A percentile compares a stretch with the other conserved stretches of the same genome.
Conservation (phyloP, 2,797 vertebrate genomes). For the Sebastes trivittatus region DNA sequence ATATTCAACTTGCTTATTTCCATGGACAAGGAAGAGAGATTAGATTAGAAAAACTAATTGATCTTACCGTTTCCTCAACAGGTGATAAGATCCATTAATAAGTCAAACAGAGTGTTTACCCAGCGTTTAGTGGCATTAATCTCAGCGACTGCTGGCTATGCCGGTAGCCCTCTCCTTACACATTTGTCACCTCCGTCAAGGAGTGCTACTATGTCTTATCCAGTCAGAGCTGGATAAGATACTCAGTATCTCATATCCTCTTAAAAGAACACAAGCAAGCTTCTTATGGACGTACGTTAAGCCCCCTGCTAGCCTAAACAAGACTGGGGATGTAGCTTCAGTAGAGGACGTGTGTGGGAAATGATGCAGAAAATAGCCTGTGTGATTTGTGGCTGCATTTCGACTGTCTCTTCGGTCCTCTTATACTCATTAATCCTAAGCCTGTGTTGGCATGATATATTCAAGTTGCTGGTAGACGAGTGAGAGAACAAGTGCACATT, state of each 20-base stretch:
- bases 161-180: background rate
- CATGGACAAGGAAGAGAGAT: background rate
- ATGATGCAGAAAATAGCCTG: conserved; percentile 59
- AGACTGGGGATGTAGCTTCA: background rate
- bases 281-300: conserved; percentile 7
- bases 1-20: background rate
- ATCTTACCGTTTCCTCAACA: conserved; percentile 3
- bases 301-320: conserved; percentile 23
- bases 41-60: background rate
- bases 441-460: conserved; percentile 15
- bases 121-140: background rate
- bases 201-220: conserved; percentile 1
- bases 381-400: conserved; percentile 51
- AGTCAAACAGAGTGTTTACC: background rate
- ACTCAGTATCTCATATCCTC: conserved; percentile 10
- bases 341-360: conserved; percentile 34
- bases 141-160: background rate
- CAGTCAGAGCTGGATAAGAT: background rate
- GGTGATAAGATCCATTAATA: conserved; percentile 8
- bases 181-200: background rate
- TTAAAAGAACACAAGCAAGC: conserved; percentile 17
- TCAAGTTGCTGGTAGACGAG: conserved; percentile 21
- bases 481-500: conserved; percentile 17
- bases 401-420: conserved; percentile 28
- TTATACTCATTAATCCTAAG: conserved; percentile 44